phyloP scores from a whole-genome alignment of 92 coral and sea anemone species.

The Epizoanthus stellaris region DNA sequence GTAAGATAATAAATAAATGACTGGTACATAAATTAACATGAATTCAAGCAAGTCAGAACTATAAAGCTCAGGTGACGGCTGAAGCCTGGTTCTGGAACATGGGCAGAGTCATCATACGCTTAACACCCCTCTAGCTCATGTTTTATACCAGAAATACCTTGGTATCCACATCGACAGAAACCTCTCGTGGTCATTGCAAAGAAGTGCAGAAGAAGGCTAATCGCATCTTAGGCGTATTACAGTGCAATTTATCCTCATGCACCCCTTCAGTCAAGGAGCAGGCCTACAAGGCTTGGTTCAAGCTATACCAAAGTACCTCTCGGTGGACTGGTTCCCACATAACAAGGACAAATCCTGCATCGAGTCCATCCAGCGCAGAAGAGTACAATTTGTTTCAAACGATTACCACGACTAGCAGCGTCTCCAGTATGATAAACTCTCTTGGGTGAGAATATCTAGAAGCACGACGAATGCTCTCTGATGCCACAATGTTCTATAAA shows the following conservation, averaged over 20 bases:
- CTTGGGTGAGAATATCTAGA: background rate
- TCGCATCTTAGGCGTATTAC: background rate
- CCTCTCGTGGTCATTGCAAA: too few relatives aligned
- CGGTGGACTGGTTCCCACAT: background rate
- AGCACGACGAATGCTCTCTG: background rate
- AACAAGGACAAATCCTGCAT: background rate
- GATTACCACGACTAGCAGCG: background rate
- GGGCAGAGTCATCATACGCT: too few relatives aligned
- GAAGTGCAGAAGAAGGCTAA: too few relatives aligned
- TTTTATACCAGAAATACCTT: too few relatives aligned
- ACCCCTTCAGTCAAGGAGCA: background rate
- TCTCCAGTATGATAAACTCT: background rate
- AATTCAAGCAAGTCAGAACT: too few relatives aligned
- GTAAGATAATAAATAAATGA: too few relatives aligned
- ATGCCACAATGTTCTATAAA: background rate
- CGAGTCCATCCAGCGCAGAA: background rate
- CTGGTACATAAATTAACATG: too few relatives aligned
- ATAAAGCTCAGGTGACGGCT: too few relatives aligned
- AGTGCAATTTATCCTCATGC: constrained; percentile 20
- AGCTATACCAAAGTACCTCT: background rate
- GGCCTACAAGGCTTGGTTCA: background rate
- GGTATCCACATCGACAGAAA: too few relatives aligned
- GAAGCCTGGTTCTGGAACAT: too few relatives aligned
- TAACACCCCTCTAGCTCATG: too few relatives aligned
- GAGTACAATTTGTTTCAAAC: background rate